Conservation (phyloP, 1,140 invertebrate species). For the Pseudoatta argentina region DNA sequence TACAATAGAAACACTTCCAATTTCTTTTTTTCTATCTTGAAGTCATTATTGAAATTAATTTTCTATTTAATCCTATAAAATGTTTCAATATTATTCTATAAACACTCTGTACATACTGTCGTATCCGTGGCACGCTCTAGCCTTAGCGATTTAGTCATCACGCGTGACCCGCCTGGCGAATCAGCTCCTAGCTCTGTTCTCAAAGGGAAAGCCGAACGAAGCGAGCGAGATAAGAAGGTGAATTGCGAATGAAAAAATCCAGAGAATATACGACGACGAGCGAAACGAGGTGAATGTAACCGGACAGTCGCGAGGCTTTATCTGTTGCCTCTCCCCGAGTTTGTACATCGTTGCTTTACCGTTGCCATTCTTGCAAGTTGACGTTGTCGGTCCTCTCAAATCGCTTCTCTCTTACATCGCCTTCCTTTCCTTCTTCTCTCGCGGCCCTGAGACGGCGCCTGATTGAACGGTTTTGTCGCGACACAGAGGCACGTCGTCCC, state of each 20-base stretch:
- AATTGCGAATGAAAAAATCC: constrained; percentile 50
- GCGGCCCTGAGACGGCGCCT: constrained; percentile 47
- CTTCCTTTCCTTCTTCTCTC: background rate
- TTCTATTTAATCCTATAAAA: background rate
- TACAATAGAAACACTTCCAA: background rate
- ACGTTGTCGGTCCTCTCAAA: constrained; percentile 59
- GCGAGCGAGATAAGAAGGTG: constrained; percentile 16
- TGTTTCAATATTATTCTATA: constrained; percentile 26
- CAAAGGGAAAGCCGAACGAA: constrained; percentile 33
- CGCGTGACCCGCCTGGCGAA: constrained; percentile 69
- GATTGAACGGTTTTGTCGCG: constrained; percentile 60
- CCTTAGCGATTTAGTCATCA: constrained; percentile 69
- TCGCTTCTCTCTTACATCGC: constrained; percentile 7
- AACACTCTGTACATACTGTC: constrained; percentile 20
- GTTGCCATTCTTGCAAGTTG: constrained; percentile 68
- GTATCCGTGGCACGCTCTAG: constrained; percentile 27
- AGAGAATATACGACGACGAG: constrained; percentile 7
- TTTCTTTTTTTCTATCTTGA: background rate
- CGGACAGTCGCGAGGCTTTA: constrained; percentile 65
- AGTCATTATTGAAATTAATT: background rate
- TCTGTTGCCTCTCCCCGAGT: constrained; percentile 58
- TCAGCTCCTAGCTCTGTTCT: constrained; percentile 32
- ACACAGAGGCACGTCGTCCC: constrained; percentile 37
- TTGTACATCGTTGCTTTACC: constrained; percentile 62
- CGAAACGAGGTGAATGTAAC: constrained; percentile 39